Conservation (phyloP, 2,797 vertebrate genomes). For the Falco biarmicus region DNA sequence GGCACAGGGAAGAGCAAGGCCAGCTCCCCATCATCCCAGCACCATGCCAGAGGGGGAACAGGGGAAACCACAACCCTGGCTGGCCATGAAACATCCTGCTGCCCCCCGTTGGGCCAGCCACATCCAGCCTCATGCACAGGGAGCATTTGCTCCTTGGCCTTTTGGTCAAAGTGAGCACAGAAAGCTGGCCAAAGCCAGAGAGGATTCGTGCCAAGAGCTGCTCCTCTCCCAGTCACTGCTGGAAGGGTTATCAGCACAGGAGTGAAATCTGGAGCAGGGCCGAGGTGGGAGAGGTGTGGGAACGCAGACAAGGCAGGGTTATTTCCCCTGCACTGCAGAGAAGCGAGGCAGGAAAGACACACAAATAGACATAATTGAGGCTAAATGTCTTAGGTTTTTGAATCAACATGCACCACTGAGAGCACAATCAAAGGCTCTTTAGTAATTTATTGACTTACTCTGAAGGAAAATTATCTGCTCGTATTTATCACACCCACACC, state of each 20-base stretch:
- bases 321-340: background rate
- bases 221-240: background rate
- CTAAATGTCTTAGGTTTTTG: conserved; percentile 60
- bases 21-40: background rate
- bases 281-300: conserved; percentile 68
- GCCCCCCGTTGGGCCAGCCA: rapidly evolving
- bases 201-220: background rate
- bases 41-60: rapidly evolving
- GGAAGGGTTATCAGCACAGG: conserved; percentile 48
- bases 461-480: conserved; percentile 52
- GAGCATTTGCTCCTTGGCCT: background rate
- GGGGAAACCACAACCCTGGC: background rate
- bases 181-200: background rate
- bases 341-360: conserved; percentile 57
- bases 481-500: conserved; percentile 63
- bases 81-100: rapidly evolving
- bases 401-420: conserved; percentile 61
- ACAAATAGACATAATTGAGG: conserved; percentile 60
- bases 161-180: background rate
- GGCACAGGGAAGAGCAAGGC: background rate
- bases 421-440: conserved; percentile 65
- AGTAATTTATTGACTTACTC: conserved; percentile 72
- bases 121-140: background rate
- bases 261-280: conserved; percentile 26
- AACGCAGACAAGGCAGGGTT: conserved; percentile 28